Base-by-base conservation (phyloP, 2,888 invertebrate genomes). In the Xanthorhoe designata region DNA sequence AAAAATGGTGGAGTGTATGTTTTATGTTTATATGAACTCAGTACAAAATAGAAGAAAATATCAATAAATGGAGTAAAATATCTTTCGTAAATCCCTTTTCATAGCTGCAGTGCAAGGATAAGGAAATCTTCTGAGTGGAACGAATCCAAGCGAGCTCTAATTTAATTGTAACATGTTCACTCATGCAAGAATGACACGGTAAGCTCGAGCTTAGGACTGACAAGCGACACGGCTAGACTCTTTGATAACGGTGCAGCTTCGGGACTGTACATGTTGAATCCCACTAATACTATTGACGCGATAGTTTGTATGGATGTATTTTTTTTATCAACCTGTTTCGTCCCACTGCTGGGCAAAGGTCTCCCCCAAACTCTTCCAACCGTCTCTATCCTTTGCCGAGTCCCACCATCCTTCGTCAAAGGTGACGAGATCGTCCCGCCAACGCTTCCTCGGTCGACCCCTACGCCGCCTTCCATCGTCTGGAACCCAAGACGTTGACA, bases 101-200 rank as follows among this genome's bases (percentile, higher is more conserved):
- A 47, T 38, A 42, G 52, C 53, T 57, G 57, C 19, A 58, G 45
- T 52, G 49, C 47, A 17, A 18, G 24, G 64, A 64, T 64, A 64
- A 64, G 49, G 24, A 64, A 58, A 17, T 47, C 53, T 58, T 45
- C 19, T 2, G 47, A 18, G 63, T 64, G 58, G 69, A 64, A 69
- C 65, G 71, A 73, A 74, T 66, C 52, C 72, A 56, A 55, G 17
- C 59, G 45, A 55, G 55, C 61, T 76, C 70, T 72, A 78, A 76
- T 74, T 73, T 61, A 68, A 69, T 65, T 61, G 68, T 67, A 71
- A 75, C 70, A 73, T 65, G 72, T 80, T 75, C 74, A 73, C 67
- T 70, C 72, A 68, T 66, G 75, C 74, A 63, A 52, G 51, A 66
- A 62, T 72, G 79, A 76, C 74, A 70, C 67, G 67, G 60, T 78